Base-by-base conservation (phyloP, 2,113 vertebrate genomes). In the Syngnathus typhle region DNA sequence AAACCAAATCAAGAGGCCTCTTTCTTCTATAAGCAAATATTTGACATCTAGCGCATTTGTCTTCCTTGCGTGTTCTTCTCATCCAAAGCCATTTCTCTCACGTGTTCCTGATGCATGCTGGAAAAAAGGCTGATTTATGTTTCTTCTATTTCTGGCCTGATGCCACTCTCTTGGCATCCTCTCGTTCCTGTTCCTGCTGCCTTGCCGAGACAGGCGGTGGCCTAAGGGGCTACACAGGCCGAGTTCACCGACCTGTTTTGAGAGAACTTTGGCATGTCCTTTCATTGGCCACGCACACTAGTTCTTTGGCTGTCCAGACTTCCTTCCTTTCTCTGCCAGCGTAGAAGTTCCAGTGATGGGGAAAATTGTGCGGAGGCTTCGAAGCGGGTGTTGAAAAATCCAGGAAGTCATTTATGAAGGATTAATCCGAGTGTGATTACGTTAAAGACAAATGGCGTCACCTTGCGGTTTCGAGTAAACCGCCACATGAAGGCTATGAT, bases 241-340 rank as follows among this genome's bases (percentile, higher is more conserved):
- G 32, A 65, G 69, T 63, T 76, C 69, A 70, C 64, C 62, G 64
- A 74, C 60, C 80, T 74, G 77, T 84, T 76, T 32, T 47, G 65
- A 71, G 69, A 60, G 81, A 79, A 79, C 63, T 67, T 74, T 83
- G 80, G 75, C 78, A 15, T 74, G 66, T 82, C 54, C 55, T 72
- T 74, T 70, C 70, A 54, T 76, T 64, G 39, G 67, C 69, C 47
- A 39, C 19, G 19, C 32, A 21, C 12, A 54, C 46, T 43, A n/a
- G 1, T 61, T 7, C n/a, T 43, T 44, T 44, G 39, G 73, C 74
- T 68, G 38, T 54, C 38, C 43, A 46, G 67, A 68, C 64, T 43
- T 44, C 56, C 69, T 65, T 52, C 68, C 64, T 64, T 67, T 38
- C 76, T 76, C 23, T 44, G 60, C 68, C 61, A 68, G 74, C 66